Evolutionary conservation across 2,888 invertebrate genomes (phyloP), one percentile per base, ranked within the genome.

Genomic region (Platerodrilus igneus): DNA sequence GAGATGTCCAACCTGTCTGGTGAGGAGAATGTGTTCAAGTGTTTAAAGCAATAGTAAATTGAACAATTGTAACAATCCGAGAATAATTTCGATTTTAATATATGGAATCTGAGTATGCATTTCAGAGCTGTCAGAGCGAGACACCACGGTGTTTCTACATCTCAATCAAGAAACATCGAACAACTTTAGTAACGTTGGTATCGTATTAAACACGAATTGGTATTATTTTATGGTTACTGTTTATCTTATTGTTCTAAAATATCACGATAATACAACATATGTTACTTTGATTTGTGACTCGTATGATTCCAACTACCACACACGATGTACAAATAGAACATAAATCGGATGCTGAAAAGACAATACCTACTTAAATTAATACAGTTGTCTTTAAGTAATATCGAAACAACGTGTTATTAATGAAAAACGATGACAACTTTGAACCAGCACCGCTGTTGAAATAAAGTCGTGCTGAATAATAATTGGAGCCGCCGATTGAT

Each of bases 391-490:
- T 50, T 51, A 50, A 51, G 51, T 48, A 42, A 49, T 52, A 51
- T 47, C 45, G 43, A 45, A 49, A 51, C 51, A 46, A 46, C 52
- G 48, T 52, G 51, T 53, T 53, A 50, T 52, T 51, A 52, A 54
- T 54, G 52, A 54, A 52, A 54, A 54, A 54, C 52, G 52, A 54
- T 48, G 52, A 51, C 52, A 52, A 48, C 52, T 49, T 49, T 44
- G 42, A 45, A 48, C 50, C 51, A 47, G 50, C 50, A 50, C 52
- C 53, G 50, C 45, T 49, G 48, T 51, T 52, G 53, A 52, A 55
- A 51, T 49, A 52, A 53, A 54, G 48, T 55, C 53, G 56, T 55
- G 56, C 52, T 55, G 55, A 56, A 56, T 56, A 53, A 54, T 52
- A 54, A 56, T 55, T 53, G 36, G 32, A 34, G 33, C 36, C 28